Evolutionary conservation across 1,140 invertebrate species (phyloP), one percentile per base, ranked within the genome.

Genomic region (Cephus cinctus): DNA sequence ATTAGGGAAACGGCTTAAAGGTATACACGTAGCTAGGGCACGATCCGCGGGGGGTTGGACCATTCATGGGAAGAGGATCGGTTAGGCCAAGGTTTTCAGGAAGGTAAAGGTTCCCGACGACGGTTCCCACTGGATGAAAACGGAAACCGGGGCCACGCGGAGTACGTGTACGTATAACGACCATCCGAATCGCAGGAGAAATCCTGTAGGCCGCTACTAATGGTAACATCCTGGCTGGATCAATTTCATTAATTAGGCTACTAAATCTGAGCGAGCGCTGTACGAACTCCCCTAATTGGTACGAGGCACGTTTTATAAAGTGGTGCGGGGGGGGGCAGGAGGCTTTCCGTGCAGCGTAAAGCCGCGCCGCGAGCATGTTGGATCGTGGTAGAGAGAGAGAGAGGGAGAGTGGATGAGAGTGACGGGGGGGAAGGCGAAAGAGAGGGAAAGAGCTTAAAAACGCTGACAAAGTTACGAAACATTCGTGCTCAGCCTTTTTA

Each of bases 391-490:
- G 12, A 19, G 36, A 11, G 43, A 35, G 15, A 21, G 20, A 41
- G 27, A 22, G 20, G 27, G 20, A 15, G 23, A 23, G 27, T 23
- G 25, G 15, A 40, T 22, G 9, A 5, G 30, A 31, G 15, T 12
- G 25, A 22, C 16, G 19, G 27, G 36, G 27, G 35, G 25, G 27
- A 22, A 43, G 30, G 44, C 36, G 43, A 20, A 54, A 41, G n/a
- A 31, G 14, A 47, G 56, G 47, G 43, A 44, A 31, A 42, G 56
- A 53, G 58, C 60, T 66, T 65, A 69, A 71, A 69, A 73, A 70
- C 52, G 67, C 67, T 71, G 67, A 71, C 63, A 65, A 69, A 71
- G 66, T 71, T 71, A 63, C 67, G 63, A 67, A 73, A 71, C 63
- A 65, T 50, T 60, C 59, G 32, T 50, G 51, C 46, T 56, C 56